phyloP scores from a whole-genome alignment of 1,140 invertebrate species.

The Charaxes varanes region DNA sequence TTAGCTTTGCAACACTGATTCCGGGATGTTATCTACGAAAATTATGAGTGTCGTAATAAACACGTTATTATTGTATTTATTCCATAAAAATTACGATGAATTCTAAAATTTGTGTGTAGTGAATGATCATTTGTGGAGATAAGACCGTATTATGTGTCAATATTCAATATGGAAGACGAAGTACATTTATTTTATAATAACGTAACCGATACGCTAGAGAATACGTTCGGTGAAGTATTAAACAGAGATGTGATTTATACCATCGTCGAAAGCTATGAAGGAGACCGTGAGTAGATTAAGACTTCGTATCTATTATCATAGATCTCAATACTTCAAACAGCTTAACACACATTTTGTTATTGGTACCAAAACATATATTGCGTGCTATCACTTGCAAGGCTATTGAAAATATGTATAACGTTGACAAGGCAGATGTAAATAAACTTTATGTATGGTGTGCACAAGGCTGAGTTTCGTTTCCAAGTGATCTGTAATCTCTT shows the following conservation, averaged over 20 bases:
- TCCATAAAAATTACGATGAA: neutral
- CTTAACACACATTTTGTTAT: neutral
- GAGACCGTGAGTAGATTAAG: constrained; percentile 46
- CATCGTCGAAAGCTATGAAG: constrained; percentile 44
- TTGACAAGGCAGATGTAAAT: constrained; percentile 6
- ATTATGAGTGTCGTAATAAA: constrained; percentile 17
- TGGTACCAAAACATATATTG: constrained; percentile 10
- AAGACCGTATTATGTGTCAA: neutral
- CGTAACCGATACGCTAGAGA: constrained; percentile 38
- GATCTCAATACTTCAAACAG: too few relatives aligned
- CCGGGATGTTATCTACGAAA: too few relatives aligned
- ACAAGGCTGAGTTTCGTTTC: constrained; percentile 15
- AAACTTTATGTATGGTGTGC: constrained; percentile 4
- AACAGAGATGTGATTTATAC: constrained; percentile 38
- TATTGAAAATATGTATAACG: neutral
- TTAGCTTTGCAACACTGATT: too few relatives aligned
- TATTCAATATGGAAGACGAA: constrained; percentile 20
- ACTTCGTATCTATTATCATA: too few relatives aligned
- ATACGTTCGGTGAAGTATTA: constrained; percentile 44
- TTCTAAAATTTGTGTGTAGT: constrained; percentile 2
- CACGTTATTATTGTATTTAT: constrained; percentile 8
- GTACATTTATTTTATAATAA: constrained; percentile 19
- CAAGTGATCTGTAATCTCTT: constrained; percentile 11
- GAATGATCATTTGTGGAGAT: neutral
- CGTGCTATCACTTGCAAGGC: constrained; percentile 15